Conservation (phyloP, 37 sponge, comb jelly and placozoan genomes). For the Hexactinellida sp. region DNA sequence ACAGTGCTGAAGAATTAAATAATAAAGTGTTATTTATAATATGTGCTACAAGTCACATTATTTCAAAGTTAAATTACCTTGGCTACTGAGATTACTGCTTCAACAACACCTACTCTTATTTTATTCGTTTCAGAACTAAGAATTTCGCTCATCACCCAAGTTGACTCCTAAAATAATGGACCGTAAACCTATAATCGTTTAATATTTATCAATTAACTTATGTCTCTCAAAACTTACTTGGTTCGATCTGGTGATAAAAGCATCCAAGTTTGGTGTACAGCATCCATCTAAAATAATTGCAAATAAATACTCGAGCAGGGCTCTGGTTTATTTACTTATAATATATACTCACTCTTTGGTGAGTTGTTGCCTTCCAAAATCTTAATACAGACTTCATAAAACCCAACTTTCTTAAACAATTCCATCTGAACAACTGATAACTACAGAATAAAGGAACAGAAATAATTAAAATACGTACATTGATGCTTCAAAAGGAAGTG, state of each 20-base stretch:
- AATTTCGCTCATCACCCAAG: not conserved
- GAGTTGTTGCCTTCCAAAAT: conserved; percentile 44
- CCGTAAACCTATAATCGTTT: no score
- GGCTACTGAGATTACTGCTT: not conserved
- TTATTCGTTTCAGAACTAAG: not conserved
- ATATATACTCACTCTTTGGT: conserved; percentile 7
- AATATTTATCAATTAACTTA: not conserved
- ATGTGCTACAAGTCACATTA: not conserved
- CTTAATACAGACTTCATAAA: conserved; percentile 44
- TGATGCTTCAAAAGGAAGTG: no score
- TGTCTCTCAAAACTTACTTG: conserved; percentile 26
- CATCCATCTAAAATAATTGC: not conserved
- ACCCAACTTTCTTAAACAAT: conserved; percentile 35
- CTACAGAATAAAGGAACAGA: conserved; percentile 20
- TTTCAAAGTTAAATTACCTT: not conserved
- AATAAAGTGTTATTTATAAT: not conserved
- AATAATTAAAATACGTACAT: no score
- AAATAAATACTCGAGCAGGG: not conserved
- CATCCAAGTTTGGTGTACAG: conserved; percentile 46
- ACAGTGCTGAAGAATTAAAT: conserved; percentile 38
- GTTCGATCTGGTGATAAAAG: conserved; percentile 55
- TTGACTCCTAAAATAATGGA: not conserved
- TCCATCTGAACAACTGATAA: conserved; percentile 63
- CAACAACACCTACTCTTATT: not conserved
- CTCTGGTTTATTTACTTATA: not conserved